phyloP scores from a whole-genome alignment of 2,888 invertebrate genomes.

The Syrista parreyssii region DNA sequence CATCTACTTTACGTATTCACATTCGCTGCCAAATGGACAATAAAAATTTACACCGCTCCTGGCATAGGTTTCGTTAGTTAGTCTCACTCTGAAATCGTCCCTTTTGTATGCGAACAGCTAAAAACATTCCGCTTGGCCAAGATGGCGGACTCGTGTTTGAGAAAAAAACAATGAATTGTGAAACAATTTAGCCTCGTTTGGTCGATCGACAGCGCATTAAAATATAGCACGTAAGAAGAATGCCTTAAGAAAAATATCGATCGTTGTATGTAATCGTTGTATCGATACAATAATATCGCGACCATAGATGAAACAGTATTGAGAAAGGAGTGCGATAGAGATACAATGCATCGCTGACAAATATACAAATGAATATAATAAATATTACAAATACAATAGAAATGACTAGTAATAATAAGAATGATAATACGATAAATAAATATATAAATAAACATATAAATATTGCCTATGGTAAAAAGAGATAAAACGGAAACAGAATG shows the following conservation, averaged over 20 bases:
- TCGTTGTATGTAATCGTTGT: conserved; percentile 60
- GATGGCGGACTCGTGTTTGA: background rate
- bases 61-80: background rate
- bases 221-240: background rate
- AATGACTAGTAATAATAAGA: conserved; percentile 23
- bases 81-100: background rate
- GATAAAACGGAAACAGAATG: background rate
- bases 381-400: conserved; percentile 26
- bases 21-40: background rate
- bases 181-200: background rate
- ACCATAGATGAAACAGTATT: background rate
- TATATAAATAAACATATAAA: conserved; percentile 33
- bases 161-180: background rate
- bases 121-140: background rate
- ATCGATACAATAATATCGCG: conserved; percentile 17
- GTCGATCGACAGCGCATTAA: background rate
- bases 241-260: conserved; percentile 19
- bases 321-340: conserved; percentile 1
- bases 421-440: conserved; percentile 22
- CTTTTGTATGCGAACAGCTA: background rate
- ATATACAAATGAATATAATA: conserved; percentile 19
- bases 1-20: background rate
- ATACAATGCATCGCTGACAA: conserved; percentile 14
- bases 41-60: background rate
- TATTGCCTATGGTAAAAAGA: conserved; percentile 5